Evolutionary conservation across 2,888 invertebrate genomes (phyloP).

Genomic region (Melinaea marsaeus): DNA sequence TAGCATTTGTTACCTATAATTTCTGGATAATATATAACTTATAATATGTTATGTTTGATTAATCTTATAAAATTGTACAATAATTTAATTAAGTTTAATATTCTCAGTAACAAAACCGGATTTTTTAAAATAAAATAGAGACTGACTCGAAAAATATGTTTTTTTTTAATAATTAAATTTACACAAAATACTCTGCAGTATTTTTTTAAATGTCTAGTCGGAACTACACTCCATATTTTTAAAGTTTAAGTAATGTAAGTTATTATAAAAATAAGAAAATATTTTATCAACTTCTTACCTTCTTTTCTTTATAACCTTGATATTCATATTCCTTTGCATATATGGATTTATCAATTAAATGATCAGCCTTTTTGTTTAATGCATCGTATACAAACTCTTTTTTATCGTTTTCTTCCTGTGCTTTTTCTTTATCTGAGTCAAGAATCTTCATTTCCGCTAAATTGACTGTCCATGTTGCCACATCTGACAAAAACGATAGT

Average conservation of each 20-base stretch:
- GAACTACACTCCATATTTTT: too few species aligned
- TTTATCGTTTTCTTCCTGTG: slow-evolving; percentile 29
- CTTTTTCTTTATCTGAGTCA: slow-evolving; percentile 47
- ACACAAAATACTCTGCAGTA: too few species aligned
- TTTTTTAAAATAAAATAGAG: too few species aligned
- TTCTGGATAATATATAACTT: background rate
- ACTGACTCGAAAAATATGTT: too few species aligned
- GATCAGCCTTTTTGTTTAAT: slow-evolving; percentile 17
- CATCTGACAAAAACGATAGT: slow-evolving; percentile 41
- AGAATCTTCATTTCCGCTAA: slow-evolving; percentile 54
- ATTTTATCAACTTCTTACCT: slow-evolving; percentile 43
- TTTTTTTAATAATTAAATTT: too few species aligned
- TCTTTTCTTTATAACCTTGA: slow-evolving; percentile 55
- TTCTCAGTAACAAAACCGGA: too few species aligned
- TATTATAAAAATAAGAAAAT: too few species aligned
- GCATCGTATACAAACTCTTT: slow-evolving; percentile 29
- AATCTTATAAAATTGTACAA: too few species aligned
- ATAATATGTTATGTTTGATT: background rate
- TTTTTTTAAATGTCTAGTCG: too few species aligned
- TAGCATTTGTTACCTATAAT: slow-evolving; percentile 46
- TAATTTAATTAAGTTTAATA: too few species aligned
- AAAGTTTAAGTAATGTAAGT: too few species aligned
- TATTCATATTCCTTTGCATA: slow-evolving; percentile 52
- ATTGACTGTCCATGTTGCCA: slow-evolving; percentile 61
- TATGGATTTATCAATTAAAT: slow-evolving; percentile 23